Base-by-base conservation (phyloP, 2,797 vertebrate genomes). In the Pangasius djambal region DNA sequence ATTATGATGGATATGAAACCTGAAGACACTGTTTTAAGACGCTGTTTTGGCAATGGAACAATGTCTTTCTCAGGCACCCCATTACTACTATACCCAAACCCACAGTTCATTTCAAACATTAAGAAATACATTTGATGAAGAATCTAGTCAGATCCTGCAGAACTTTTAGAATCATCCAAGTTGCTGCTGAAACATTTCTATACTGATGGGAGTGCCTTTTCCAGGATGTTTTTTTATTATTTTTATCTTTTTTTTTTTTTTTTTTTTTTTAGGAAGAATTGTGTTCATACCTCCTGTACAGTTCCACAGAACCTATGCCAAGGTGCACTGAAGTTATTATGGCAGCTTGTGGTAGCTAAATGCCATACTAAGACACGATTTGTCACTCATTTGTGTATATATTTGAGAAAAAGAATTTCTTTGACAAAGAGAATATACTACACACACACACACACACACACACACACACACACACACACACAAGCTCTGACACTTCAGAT, bases 141-240 rank as follows among this genome's bases (percentile, higher is more conserved):
- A 25, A 25, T n/a, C 6, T 3, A 40, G 70, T 77, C 44, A 79
- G 7, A 4, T 79, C 8, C 50, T 79, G 31, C 16, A 34, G 50
- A 34, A 55, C 15, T 4, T 55, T 16, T 79, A 3, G n/a, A 79
- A 18, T 18, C 48, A n/a, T 28, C 48, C 12, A 25, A 16, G 6
- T n/a, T 77, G 44, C 10, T 75, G 75, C 52, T n/a, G 31, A 81
- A 81, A n/a, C 13, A 86, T 28, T 61, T 86, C 16, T n/a, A 57
- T 44, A 77, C 31, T 61, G 34, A 50, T 79, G 50, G 50, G 77
- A 20, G 9, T 20, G 52, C 12, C 40, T 77, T 44, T 34, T 37
- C 74, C 25, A 77, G 44, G 12, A 77, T 77, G 44, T 48, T 52
- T 52, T 44, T 44, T 0, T 40, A 40, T 40, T 40, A 40, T 40